Base-by-base conservation (phyloP, 2,797 vertebrate genomes). In the Gymnothorax reevesii region DNA sequence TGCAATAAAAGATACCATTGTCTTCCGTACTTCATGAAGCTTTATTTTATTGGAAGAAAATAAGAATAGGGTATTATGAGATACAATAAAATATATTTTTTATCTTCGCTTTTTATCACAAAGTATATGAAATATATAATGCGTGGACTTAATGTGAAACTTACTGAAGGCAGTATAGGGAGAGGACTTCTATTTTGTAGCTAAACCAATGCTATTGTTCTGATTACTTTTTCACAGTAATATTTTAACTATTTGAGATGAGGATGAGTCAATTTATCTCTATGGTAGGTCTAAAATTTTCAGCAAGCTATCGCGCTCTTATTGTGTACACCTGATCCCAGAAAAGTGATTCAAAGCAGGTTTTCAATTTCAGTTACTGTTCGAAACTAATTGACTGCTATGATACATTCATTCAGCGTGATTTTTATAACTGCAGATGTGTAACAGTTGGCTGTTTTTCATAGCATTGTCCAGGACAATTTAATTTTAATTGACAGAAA, bases 51-150 rank as follows among this genome's bases (percentile, higher is more conserved):
- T 59, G 83, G 75, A 87, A 71, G 12, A 73, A 83, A 8, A 71
- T 25, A 71, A 25, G 49, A 83, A 25, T 17, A 59, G 60, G 75
- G 27, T 80, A 60, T 80, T 27, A 73, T 83, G 83, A 42, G 52
- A 83, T 64, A 87, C 10, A 83, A 66, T 57, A 83, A 86, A 86
- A 69, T 83, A 62, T 86, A 75, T 82, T 86, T 86, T 86, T 85
- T 25, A 83, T 83, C 33, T 69, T 82, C 73, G 17, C 25, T 80
- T 62, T 80, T 82, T 86, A 83, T 83, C n/a, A 27, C 82, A 27
- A 27, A 83, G 15, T n/a, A 86, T 54, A 69, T 86, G 7, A 79
- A 79, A 17, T 52, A n/a, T 75, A 20, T 42, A 42, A 75, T 27
- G 71, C 13, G 71, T 75, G 25, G 27, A 8, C 42, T 10, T 75